phyloP scores from a whole-genome alignment of 2,888 invertebrate genomes.

The Perizoma affinitatum region DNA sequence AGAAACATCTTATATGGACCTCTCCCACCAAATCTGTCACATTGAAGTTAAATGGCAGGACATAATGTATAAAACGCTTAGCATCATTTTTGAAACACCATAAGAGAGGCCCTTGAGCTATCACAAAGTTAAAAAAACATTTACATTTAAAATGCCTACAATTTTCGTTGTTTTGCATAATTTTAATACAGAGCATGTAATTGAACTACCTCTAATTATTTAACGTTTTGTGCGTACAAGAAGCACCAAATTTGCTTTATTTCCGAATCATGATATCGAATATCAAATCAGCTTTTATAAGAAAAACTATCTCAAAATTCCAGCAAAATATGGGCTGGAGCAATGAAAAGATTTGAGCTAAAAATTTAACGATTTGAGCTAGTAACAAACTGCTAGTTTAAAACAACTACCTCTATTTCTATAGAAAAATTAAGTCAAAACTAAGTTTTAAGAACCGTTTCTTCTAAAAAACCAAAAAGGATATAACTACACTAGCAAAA shows the following conservation, averaged over 20 bases:
- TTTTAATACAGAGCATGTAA: too few relatives aligned
- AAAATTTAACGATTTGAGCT: conserved; percentile 4
- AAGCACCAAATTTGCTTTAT: neutral
- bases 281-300: too few relatives aligned
- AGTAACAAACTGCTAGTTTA: neutral
- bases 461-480: too few relatives aligned
- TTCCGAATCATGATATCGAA: too few relatives aligned
- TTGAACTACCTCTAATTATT: too few relatives aligned
- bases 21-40: neutral
- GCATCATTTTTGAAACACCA: too few relatives aligned
- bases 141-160: too few relatives aligned
- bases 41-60: neutral
- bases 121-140: too few relatives aligned
- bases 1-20: neutral
- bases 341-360: neutral
- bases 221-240: neutral
- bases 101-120: too few relatives aligned
- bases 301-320: too few relatives aligned
- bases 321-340: neutral
- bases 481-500: conserved; percentile 21
- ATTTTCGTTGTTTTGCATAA: too few relatives aligned
- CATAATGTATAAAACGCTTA: neutral
- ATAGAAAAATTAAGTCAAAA: neutral
- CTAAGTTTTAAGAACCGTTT: neutral
- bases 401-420: neutral